phyloP scores from a whole-genome alignment of 2,797 vertebrate genomes.

The Euphonia xanthogaster region DNA sequence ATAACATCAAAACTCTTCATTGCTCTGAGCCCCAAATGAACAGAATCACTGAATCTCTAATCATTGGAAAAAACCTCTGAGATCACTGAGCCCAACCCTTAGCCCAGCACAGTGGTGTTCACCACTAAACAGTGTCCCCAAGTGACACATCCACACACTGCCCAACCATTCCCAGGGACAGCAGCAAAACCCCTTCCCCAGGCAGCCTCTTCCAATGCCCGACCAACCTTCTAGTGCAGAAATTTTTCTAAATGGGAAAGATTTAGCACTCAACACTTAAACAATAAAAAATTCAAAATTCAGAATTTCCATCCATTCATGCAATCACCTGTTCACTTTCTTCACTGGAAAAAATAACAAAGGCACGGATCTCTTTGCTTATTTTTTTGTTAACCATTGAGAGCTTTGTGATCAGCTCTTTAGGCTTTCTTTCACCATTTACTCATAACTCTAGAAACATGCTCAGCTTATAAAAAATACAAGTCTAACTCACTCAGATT shows the following conservation, averaged over 20 bases:
- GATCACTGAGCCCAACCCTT: background rate
- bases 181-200: background rate
- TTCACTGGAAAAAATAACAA: background rate
- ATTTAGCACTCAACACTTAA: background rate
- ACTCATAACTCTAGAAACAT: background rate
- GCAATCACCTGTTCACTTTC: background rate
- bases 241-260: background rate
- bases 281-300: background rate
- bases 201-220: background rate
- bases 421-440: background rate
- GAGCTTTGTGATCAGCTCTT: background rate
- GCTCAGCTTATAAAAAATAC: background rate
- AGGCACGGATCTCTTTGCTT: background rate
- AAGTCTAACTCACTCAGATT: background rate
- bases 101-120: background rate
- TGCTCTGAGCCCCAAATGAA: background rate
- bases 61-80: background rate
- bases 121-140: background rate
- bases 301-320: background rate
- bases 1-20: background rate
- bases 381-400: background rate
- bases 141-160: background rate
- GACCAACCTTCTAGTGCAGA: background rate
- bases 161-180: rapidly evolving
- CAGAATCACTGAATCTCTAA: background rate